Base-by-base conservation (phyloP, 53 echinoderm and acorn worm species). In the Hippasteria phrygiana region DNA sequence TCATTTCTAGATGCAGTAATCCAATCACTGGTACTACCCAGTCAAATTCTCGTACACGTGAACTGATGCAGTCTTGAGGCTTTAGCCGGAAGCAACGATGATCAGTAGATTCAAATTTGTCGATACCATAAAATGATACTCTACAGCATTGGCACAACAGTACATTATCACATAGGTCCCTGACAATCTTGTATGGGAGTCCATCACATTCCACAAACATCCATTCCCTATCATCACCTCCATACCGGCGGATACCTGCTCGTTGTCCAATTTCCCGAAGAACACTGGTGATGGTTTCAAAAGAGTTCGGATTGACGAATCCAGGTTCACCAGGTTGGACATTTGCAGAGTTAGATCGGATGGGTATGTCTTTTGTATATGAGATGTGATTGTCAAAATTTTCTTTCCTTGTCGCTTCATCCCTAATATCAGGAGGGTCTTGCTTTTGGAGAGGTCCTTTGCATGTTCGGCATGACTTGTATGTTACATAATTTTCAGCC, bases 1-100 rank as follows among this genome's bases (percentile, higher is more conserved):
- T 93, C 90, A 93, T 93, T 41, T 93, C 93, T 5, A 80, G 36
- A 55, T 93, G 93, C 0, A 91, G 90, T 26, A 80, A 55, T 2
- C 83, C 90, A 18, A 80, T 80, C 0, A 73, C 62, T 0, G 86
- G 88, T 20, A 87, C 70, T 6, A 93, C 50, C 90, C 93, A 90
- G 12, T 80, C 90, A 90, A 93, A 93, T 59, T 87, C 82, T 36
- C n/a, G n/a, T n/a, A n/a, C n/a, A n/a, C n/a, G n/a, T n/a, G n/a
- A n/a, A n/a, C 69, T 36, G 2, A 39, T 22, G 0, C 24, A 2
- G 20, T 70, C 70, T 63, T 63, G 63, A 63, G 28, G 37, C 9
- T 39, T 3, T 24, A 63, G 9, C 35, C 10, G 24, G 34, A 53
- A 38, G 35, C 71, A 24, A 32, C 28, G 43, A 12, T 53, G 51